These are phyloP conservation scores for Hermaeophaga mercurialis DNA, from an alignment of 2,888 invertebrate species.

Conservation along the genomic window DNA sequence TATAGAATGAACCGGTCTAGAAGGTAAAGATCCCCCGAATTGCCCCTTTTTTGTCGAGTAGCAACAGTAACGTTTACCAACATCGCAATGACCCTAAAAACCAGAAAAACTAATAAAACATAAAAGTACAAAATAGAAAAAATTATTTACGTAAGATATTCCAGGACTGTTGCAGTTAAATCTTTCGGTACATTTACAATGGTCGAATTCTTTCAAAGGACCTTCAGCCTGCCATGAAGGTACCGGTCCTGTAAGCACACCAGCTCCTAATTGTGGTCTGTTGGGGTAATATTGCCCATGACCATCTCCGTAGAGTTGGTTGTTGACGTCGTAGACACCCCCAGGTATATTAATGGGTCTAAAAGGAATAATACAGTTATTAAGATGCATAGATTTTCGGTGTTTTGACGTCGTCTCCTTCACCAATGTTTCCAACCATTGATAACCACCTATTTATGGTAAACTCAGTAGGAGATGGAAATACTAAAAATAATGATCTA, in stretches of 20 bases:
- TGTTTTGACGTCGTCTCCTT: too few relatives aligned
- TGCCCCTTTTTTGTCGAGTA: constrained; percentile 55
- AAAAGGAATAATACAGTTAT: too few relatives aligned
- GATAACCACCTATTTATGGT: too few relatives aligned
- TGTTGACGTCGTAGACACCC: constrained; percentile 42
- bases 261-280: constrained; percentile 26
- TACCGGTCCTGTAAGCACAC: constrained; percentile 54
- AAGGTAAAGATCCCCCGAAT: constrained; percentile 49
- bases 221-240: constrained; percentile 57
- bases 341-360: constrained; percentile 39
- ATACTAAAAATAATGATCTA: too few relatives aligned
- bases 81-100: constrained; percentile 66
- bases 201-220: constrained; percentile 53
- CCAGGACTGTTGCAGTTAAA: constrained; percentile 63
- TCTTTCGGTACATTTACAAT: constrained; percentile 62
- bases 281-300: constrained; percentile 34
- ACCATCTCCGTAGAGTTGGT: constrained; percentile 40
- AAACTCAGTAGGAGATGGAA: too few relatives aligned
- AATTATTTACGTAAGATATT: constrained; percentile 59
- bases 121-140: constrained; percentile 4
- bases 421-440: too few relatives aligned
- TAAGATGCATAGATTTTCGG: too few relatives aligned
- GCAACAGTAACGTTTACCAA: constrained; percentile 69
- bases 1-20: constrained; percentile 51
- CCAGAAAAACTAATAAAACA: background rate